phyloP scores from a whole-genome alignment of 2,797 vertebrate species.

The Sebastes trivittatus region DNA sequence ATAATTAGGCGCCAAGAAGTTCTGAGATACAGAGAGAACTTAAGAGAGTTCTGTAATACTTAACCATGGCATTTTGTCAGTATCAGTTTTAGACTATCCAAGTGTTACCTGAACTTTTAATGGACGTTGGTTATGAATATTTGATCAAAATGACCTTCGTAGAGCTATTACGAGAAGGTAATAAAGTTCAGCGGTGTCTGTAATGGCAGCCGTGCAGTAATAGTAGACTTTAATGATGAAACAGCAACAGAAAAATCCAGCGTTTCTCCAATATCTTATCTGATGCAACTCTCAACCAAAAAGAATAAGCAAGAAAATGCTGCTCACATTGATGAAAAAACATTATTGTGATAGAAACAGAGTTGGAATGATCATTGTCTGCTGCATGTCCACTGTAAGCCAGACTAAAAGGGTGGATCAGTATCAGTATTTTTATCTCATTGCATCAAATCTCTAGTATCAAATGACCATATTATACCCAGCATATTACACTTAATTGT shows the following conservation, averaged over 20 bases:
- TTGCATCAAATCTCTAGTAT: not conserved
- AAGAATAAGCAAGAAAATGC: not conserved
- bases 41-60: not conserved
- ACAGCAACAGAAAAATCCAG: conserved; percentile 3
- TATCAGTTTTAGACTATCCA: not conserved
- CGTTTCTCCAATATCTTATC: conserved; percentile 13
- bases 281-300: conserved; percentile 20
- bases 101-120: conserved; percentile 27
- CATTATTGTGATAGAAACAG: not conserved
- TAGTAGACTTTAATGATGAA: conserved; percentile 19
- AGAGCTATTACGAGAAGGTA: conserved; percentile 19
- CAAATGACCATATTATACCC: not conserved
- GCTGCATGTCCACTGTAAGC: not conserved
- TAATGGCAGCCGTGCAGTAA: conserved; percentile 16
- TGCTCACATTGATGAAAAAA: not conserved
- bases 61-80: conserved; percentile 5
- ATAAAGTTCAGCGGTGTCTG: conserved; percentile 11
- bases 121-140: conserved; percentile 38
- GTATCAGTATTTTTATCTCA: not conserved
- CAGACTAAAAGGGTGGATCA: not conserved
- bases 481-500: not conserved
- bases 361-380: not conserved
- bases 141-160: conserved; percentile 35
- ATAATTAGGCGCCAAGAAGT: not conserved
- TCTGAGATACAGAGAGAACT: not conserved